Percentiles rank a stretch among this genome's conserved stretches.
Conservation (phyloP, 2,888 invertebrate genomes). For the Plemyria rubiginata region DNA sequence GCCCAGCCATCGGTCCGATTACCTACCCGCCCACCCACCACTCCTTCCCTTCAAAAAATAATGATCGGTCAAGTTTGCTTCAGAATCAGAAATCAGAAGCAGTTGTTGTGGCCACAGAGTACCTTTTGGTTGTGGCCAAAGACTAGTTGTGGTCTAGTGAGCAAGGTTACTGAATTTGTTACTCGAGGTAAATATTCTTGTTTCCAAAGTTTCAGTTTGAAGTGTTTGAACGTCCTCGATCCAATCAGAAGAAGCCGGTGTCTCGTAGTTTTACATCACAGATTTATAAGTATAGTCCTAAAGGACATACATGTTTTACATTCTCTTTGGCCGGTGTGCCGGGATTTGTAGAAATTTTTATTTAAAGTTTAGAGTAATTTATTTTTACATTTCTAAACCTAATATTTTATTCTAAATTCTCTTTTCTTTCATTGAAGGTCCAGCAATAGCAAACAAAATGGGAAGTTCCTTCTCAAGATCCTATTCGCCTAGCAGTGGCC, state of each 20-base stretch:
- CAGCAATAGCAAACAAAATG: constrained; percentile 57
- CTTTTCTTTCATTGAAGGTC: constrained; percentile 41
- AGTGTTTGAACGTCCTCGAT: neutral
- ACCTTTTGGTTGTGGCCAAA: too few relatives aligned
- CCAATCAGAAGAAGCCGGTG: too few relatives aligned
- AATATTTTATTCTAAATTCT: neutral
- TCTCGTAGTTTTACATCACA: too few relatives aligned
- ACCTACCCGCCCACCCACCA: neutral
- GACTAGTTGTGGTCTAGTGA: constrained; percentile 50
- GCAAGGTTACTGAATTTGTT: constrained; percentile 61
- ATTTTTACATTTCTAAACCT: too few relatives aligned
- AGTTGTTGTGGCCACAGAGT: too few relatives aligned
- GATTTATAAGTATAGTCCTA: too few relatives aligned
- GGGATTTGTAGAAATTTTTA: constrained; percentile 23
- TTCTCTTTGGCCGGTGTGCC: constrained; percentile 10
- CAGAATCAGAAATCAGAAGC: too few relatives aligned
- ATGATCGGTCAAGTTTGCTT: constrained; percentile 46
- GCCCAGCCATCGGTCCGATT: too few relatives aligned
- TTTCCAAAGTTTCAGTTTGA: neutral
- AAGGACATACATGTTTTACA: too few relatives aligned
- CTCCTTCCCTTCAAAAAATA: constrained; percentile 20
- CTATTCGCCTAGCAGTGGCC: constrained; percentile 70
- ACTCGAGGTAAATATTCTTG: constrained; percentile 70
- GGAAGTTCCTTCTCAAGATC: constrained; percentile 77
- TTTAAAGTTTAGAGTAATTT: too few relatives aligned